Percentiles rank a stretch among this genome's conserved stretches.
These are phyloP conservation scores for Clamator glandarius DNA, from an alignment of 2,797 vertebrate species.

Conservation along the genomic window DNA sequence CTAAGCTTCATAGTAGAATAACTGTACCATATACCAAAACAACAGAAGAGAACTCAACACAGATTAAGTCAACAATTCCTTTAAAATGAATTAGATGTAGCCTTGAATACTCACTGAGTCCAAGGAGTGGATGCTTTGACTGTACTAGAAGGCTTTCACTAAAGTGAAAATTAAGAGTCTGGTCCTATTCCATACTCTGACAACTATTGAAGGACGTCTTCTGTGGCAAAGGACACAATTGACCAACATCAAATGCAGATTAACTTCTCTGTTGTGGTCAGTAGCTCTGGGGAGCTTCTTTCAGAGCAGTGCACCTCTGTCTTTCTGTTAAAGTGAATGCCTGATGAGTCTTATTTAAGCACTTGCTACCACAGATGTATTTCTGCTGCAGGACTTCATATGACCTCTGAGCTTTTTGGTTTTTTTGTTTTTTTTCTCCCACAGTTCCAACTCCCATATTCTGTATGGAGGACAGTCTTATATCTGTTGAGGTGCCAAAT, in stretches of 20 bases:
- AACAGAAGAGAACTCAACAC: neutral
- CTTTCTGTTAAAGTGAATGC: neutral
- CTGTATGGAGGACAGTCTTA: neutral
- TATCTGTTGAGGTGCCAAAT: neutral
- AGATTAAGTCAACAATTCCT: neutral
- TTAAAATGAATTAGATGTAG: neutral
- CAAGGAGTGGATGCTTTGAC: neutral
- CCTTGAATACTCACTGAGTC: neutral
- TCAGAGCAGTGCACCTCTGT: neutral
- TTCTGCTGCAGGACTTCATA: neutral
- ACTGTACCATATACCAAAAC: neutral
- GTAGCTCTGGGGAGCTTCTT: neutral
- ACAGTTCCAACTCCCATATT: neutral
- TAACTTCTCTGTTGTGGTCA: neutral
- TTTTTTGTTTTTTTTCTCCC: neutral
- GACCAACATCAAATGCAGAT: neutral
- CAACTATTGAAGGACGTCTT: neutral
- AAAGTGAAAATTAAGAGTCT: neutral
- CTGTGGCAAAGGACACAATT: neutral
- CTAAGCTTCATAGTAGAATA: neutral
- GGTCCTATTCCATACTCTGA: neutral
- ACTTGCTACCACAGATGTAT: neutral
- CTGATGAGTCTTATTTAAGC: neutral
- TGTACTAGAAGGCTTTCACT: neutral
- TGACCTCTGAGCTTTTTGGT: neutral